phyloP scores from a whole-genome alignment of 2,888 invertebrate species.

The Tipula confusa region DNA sequence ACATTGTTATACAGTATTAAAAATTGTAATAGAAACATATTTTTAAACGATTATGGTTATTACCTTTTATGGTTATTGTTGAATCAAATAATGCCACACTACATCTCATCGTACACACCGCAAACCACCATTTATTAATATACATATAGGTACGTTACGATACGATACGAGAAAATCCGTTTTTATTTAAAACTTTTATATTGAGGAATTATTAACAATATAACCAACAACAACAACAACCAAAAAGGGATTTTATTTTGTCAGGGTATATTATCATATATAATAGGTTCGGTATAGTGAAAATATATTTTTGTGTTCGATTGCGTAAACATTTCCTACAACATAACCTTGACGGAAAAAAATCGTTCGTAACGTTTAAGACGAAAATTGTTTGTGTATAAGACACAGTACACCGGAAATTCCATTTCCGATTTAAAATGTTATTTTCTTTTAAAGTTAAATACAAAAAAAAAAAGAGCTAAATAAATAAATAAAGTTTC shows the following conservation, averaged over 20 bases:
- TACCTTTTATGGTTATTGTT: conserved; percentile 20
- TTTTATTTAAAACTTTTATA: neutral
- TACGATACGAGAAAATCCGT: neutral
- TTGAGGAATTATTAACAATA: conserved; percentile 13
- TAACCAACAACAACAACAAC: neutral
- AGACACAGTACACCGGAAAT: neutral
- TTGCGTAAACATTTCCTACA: neutral
- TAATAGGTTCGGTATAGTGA: neutral
- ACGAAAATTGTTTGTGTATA: neutral
- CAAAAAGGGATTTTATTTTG: neutral
- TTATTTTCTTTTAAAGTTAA: neutral
- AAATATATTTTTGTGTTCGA: neutral
- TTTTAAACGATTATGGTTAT: conserved; percentile 25
- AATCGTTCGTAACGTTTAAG: neutral
- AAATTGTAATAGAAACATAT: neutral
- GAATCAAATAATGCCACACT: neutral
- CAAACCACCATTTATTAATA: neutral
- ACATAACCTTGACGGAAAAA: neutral
- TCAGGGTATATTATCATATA: neutral
- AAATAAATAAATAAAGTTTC: neutral
- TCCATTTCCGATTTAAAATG: neutral
- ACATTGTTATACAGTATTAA: neutral
- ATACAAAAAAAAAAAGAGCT: neutral
- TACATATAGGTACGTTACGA: neutral
- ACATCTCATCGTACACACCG: too few relatives aligned